A percentile compares a stretch with the other conserved stretches of the same genome.
phyloP scores from a whole-genome alignment of 2,888 invertebrate genomes.

The Julus scanicus region DNA sequence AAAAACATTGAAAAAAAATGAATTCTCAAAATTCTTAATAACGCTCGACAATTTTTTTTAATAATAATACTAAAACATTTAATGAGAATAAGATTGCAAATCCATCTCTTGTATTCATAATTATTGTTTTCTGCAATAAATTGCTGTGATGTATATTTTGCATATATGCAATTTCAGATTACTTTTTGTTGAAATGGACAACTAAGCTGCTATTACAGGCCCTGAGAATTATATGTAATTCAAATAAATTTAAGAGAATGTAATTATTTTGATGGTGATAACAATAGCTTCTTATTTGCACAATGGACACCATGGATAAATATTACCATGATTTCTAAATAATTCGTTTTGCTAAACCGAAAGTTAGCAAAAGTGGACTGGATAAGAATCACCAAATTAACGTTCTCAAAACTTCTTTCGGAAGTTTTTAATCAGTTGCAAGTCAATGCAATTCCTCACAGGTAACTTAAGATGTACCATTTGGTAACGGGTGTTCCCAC shows the following conservation, averaged over 20 bases:
- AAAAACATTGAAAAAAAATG: neutral
- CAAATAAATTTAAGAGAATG: neutral
- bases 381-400: neutral
- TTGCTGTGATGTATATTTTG: neutral
- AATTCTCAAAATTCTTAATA: too few relatives aligned
- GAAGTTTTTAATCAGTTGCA: neutral
- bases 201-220: neutral
- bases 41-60: too few relatives aligned
- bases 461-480: neutral
- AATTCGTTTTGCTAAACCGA: neutral
- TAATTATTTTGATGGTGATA: neutral
- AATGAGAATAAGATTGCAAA: too few relatives aligned
- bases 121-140: too few relatives aligned
- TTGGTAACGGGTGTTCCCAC: slow-evolving; percentile 15
- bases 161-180: neutral
- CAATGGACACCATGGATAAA: neutral
- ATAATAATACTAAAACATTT: too few relatives aligned
- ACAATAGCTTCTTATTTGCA: neutral
- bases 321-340: neutral
- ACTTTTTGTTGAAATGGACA: neutral
- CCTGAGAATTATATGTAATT: neutral
- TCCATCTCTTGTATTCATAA: too few relatives aligned
- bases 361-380: neutral
- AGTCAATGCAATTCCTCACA: neutral
- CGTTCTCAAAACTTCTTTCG: neutral